Evolutionary conservation across 2,888 invertebrate species (phyloP).

Genomic region (Coelogynopora nodosa): DNA sequence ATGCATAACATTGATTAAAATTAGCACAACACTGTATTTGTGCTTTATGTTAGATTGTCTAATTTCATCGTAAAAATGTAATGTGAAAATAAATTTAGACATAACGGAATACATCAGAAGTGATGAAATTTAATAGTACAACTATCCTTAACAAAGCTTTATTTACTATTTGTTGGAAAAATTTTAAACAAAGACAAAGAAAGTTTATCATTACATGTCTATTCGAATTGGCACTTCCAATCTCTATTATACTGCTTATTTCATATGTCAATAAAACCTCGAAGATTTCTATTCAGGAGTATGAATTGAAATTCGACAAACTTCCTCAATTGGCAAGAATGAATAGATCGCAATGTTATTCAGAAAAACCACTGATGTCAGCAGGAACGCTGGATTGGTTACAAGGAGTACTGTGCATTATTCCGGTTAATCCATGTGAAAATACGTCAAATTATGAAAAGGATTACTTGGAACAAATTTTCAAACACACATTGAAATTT

Average conservation of each 20-base stretch:
- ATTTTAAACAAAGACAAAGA: background rate
- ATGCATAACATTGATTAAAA: too few relatives aligned
- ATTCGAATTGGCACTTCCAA: background rate
- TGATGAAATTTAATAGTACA: too few relatives aligned
- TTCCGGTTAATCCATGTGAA: background rate
- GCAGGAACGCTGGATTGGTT: background rate
- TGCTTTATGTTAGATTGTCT: too few relatives aligned
- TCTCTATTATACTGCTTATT: background rate
- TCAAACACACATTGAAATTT: too few relatives aligned
- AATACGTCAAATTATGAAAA: too few relatives aligned
- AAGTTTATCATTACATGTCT: background rate
- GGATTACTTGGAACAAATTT: too few relatives aligned
- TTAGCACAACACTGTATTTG: too few relatives aligned
- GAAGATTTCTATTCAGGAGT: background rate
- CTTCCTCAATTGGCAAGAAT: background rate
- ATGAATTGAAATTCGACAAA: background rate
- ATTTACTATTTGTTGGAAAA: background rate
- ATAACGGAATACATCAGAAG: too few relatives aligned
- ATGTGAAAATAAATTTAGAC: too few relatives aligned
- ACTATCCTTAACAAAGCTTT: background rate
- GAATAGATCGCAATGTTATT: background rate
- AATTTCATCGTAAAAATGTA: too few relatives aligned
- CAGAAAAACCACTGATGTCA: background rate
- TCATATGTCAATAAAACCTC: background rate
- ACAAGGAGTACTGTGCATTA: background rate